These are phyloP conservation scores for Sinodicranocentrus sp. DNA, from an alignment of 2,888 invertebrate species.

Conservation along the genomic window DNA sequence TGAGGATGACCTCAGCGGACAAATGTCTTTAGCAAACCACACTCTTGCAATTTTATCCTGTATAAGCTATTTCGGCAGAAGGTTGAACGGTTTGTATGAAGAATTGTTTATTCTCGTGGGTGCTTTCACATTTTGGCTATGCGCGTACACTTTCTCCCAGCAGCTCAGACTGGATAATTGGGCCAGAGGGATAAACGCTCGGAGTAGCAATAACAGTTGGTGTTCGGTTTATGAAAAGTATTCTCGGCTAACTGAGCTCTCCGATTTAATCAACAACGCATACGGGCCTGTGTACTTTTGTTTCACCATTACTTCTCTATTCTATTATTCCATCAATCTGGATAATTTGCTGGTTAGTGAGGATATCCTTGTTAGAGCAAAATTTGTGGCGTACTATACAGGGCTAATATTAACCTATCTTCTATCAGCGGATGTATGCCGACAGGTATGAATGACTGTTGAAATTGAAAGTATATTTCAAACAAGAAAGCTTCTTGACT, in stretches of 20 bases:
- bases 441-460: no score
- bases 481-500: no score
- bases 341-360: conserved; percentile 33
- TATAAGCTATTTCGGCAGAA: conserved; percentile 3
- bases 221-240: conserved; percentile 3
- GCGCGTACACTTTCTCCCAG: conserved; percentile 7
- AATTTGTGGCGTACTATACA: conserved; percentile 41
- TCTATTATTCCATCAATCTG: conserved; percentile 56
- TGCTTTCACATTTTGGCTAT: conserved; percentile 31
- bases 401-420: neutral
- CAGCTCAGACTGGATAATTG: no score
- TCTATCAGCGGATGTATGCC: conserved; percentile 33
- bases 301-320: conserved; percentile 23
- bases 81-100: conserved; percentile 42
- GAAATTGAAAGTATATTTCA: no score
- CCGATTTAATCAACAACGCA: conserved; percentile 24
- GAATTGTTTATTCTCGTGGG: conserved; percentile 23
- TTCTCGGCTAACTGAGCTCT: conserved; percentile 5
- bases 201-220: neutral
- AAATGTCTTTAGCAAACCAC: neutral
- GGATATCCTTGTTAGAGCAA: conserved; percentile 19
- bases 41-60: neutral
- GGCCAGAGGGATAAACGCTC: no score
- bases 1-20: neutral
- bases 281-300: conserved; percentile 20